Conservation (phyloP, 2,797 vertebrate genomes). For the Craterocephalus amniculus region DNA sequence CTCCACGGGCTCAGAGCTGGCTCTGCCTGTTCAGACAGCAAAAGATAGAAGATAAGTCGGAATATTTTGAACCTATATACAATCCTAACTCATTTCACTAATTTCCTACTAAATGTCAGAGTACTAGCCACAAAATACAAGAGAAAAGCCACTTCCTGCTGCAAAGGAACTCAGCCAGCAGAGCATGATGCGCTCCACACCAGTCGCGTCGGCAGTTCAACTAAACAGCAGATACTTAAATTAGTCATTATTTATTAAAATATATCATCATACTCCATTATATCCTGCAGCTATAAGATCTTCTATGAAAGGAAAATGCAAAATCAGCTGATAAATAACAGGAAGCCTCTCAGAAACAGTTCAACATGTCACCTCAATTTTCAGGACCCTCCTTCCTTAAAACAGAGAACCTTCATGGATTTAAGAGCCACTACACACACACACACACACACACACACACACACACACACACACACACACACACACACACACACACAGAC, state of each 20-base stretch:
- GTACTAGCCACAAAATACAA: not conserved
- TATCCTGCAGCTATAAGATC: too few species aligned
- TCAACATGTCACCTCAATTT: too few species aligned
- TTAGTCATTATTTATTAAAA: too few species aligned
- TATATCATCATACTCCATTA: too few species aligned
- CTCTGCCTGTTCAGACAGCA: constrained; percentile 78
- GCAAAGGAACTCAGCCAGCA: not conserved
- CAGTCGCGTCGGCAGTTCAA: not conserved
- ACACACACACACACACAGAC: too few species aligned
- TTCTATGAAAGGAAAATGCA: too few species aligned
- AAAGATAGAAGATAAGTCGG: constrained; percentile 30
- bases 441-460: too few species aligned
- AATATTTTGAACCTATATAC: not conserved
- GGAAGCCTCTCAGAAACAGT: constrained; percentile 23
- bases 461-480: too few species aligned
- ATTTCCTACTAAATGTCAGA: constrained; percentile 5
- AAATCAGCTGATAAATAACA: not conserved
- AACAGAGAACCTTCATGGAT: too few species aligned
- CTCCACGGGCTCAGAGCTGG: constrained; percentile 90
- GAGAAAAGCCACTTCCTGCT: constrained; percentile 33
- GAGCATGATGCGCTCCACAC: not conserved
- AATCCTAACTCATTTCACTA: not conserved
- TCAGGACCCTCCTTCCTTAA: not conserved
- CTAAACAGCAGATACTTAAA: not conserved
- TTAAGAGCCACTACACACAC: too few species aligned